Percentiles rank a stretch among this genome's conserved stretches.
Conservation (phyloP, 2,888 invertebrate species). For the Coleophora flavipennella region DNA sequence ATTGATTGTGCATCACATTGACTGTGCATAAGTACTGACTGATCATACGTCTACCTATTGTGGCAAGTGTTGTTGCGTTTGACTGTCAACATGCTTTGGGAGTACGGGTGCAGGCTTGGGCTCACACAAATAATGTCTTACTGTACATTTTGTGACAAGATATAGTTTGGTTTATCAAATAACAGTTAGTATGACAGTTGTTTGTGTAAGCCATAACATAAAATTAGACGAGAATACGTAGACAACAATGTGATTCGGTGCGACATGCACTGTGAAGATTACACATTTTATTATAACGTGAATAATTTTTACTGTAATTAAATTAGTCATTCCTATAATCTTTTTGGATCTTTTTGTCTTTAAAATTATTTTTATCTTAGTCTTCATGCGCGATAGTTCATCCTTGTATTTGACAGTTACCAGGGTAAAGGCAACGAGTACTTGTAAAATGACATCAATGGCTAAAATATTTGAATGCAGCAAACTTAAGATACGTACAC, state of each 20-base stretch:
- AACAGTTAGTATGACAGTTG: constrained; percentile 11
- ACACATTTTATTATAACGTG: constrained; percentile 29
- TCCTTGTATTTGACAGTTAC: too few species aligned
- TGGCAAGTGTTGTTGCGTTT: constrained; percentile 31
- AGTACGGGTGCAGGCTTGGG: constrained; percentile 65
- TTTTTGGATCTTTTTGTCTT: too few species aligned
- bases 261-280: constrained; percentile 63
- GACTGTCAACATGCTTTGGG: constrained; percentile 55
- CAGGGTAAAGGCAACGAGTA: too few species aligned
- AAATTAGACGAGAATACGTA: constrained; percentile 41
- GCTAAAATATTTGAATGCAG: too few species aligned
- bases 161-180: too few species aligned
- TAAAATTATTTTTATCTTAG: too few species aligned
- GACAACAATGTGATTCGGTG: constrained; percentile 58
- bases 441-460: too few species aligned
- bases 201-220: constrained; percentile 48
- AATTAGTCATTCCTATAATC: too few species aligned
- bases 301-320: constrained; percentile 15
- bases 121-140: constrained; percentile 40
- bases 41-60: constrained; percentile 27
- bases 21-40: background rate
- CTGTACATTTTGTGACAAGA: background rate
- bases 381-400: too few species aligned
- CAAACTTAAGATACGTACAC: too few species aligned
- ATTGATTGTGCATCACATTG: too few species aligned